phyloP scores from a whole-genome alignment of 2,113 vertebrate genomes.

The Amphilophus citrinellus region DNA sequence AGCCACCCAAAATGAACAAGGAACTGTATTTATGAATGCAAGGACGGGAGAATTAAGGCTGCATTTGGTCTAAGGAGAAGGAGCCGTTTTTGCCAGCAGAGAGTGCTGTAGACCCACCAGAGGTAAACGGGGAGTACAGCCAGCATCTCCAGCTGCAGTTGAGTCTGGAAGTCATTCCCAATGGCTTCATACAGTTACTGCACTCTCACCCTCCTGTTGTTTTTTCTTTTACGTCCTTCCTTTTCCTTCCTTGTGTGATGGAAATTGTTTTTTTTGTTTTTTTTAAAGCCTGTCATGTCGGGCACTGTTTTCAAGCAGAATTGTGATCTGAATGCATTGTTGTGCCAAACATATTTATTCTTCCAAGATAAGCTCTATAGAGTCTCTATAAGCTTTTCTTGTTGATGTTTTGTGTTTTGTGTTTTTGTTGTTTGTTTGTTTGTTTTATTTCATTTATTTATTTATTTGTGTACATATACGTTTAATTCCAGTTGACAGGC shows the following conservation, averaged over 20 bases:
- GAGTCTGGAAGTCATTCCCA: constrained; percentile 25
- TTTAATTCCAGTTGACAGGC: too few relatives aligned
- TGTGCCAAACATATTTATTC: too few relatives aligned
- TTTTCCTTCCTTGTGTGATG: background rate
- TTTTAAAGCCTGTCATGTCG: too few relatives aligned
- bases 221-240: background rate
- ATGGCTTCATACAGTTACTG: constrained; percentile 3
- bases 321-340: too few relatives aligned
- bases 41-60: background rate
- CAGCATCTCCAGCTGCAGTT: constrained; percentile 47
- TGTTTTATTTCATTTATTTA: too few relatives aligned
- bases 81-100: constrained; percentile 27
- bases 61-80: background rate
- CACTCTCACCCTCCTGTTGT: background rate
- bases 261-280: background rate
- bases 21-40: background rate
- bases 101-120: background rate
- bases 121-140: background rate
- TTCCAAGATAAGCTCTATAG: too few relatives aligned
- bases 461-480: too few relatives aligned
- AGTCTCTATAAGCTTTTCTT: too few relatives aligned
- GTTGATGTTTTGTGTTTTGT: too few relatives aligned
- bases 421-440: too few relatives aligned
- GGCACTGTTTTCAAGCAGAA: too few relatives aligned
- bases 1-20: background rate